Conservation (phyloP, 2,113 vertebrate species). For the Odocoileus hemionus region DNA sequence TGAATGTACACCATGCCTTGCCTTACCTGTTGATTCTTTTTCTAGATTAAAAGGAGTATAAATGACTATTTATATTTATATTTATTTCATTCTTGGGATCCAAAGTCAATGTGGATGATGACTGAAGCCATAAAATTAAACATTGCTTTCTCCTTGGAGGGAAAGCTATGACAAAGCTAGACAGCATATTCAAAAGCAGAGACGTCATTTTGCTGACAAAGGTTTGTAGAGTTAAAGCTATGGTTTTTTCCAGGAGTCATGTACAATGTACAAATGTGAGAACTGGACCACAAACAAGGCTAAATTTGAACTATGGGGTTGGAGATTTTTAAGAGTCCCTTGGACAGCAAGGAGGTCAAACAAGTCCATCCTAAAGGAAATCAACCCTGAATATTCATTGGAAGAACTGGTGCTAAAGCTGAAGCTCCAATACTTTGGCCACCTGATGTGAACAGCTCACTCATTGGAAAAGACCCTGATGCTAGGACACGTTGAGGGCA, state of each 20-base stretch:
- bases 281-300: not conserved
- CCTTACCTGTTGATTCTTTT: not conserved
- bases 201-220: not conserved
- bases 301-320: not conserved
- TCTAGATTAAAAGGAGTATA: not conserved
- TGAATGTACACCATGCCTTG: not conserved
- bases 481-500: not conserved
- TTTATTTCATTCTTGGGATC: not conserved
- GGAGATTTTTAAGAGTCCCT: not conserved
- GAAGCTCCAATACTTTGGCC: not conserved
- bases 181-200: not conserved
- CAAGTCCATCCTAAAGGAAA: not conserved
- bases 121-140: not conserved
- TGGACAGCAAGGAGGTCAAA: not conserved
- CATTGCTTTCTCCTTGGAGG: not conserved
- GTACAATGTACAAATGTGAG: not conserved
- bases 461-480: not conserved
- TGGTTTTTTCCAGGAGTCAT: not conserved
- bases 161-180: not conserved
- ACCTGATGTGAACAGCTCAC: not conserved
- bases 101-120: not conserved
- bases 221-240: not conserved
- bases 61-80: not conserved
- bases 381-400: not conserved
- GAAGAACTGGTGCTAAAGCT: not conserved